These are phyloP conservation scores for Lota lota DNA, from an alignment of 2,113 vertebrate species.

Conservation along the genomic window DNA sequence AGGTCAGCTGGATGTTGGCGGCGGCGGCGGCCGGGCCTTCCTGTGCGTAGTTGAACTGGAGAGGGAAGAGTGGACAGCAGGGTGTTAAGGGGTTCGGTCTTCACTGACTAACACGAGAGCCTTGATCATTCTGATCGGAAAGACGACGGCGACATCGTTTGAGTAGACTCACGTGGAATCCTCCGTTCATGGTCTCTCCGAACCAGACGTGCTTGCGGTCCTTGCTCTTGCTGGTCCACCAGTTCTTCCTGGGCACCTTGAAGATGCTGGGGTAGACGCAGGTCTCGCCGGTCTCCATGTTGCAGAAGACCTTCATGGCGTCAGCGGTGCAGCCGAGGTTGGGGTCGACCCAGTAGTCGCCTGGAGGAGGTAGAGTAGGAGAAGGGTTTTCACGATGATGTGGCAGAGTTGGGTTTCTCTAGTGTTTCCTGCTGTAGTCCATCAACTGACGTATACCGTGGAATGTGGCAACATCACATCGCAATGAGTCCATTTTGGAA, in stretches of 20 bases:
- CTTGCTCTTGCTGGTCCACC: conserved; percentile 92
- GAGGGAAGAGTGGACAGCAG: background rate
- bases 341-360: conserved; percentile 96
- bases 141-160: background rate
- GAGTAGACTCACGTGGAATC: conserved; percentile 86
- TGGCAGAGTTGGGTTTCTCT: too few relatives aligned
- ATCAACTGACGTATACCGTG: background rate
- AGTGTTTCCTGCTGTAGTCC: background rate
- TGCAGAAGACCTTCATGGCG: conserved; percentile 96
- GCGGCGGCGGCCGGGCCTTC: conserved; percentile 80
- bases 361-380: conserved; percentile 60
- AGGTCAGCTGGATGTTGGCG: conserved; percentile 90
- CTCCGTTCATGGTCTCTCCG: conserved; percentile 89
- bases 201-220: conserved; percentile 95
- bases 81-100: background rate
- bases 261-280: conserved; percentile 88
- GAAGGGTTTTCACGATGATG: too few relatives aligned
- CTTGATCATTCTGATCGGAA: background rate
- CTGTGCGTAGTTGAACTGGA: conserved; percentile 90
- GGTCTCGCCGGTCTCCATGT: conserved; percentile 95
- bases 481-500: too few relatives aligned
- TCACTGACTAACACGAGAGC: background rate
- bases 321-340: conserved; percentile 93
- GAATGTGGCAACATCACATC: background rate
- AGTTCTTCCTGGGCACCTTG: conserved; percentile 91